phyloP scores from a whole-genome alignment of 2,888 invertebrate species.

The Drosophila merina region DNA sequence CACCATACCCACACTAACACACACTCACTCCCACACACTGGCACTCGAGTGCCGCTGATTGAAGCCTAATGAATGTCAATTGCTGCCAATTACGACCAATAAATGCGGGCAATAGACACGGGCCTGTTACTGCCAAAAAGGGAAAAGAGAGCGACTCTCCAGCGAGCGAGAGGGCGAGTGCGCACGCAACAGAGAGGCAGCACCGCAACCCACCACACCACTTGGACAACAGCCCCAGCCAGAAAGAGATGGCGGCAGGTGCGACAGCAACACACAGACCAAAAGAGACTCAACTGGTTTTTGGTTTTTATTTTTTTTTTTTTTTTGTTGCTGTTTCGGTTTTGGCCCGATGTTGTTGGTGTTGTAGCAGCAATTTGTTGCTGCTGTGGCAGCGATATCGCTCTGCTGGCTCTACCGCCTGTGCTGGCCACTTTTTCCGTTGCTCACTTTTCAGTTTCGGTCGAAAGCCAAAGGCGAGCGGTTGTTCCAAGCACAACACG shows the following conservation, averaged over 20 bases:
- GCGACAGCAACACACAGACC: slow-evolving; percentile 12
- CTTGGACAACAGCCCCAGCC: slow-evolving; percentile 30
- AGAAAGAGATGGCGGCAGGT: slow-evolving; percentile 72
- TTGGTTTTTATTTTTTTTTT: background rate
- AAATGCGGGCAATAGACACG: slow-evolving; percentile 74
- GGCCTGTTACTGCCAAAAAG: slow-evolving; percentile 46
- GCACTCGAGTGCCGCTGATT: slow-evolving; percentile 57
- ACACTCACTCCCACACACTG: background rate
- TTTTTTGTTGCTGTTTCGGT: slow-evolving; percentile 14
- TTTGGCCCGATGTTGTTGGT: slow-evolving; percentile 12
- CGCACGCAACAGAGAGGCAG: background rate
- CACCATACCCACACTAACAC: slow-evolving; percentile 46
- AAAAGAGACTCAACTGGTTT: slow-evolving; percentile 58
- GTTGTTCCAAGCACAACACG: slow-evolving; percentile 62
- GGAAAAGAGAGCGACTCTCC: slow-evolving; percentile 4
- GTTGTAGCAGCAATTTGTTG: slow-evolving; percentile 11
- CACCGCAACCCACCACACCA: slow-evolving; percentile 41
- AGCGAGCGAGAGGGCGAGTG: slow-evolving; percentile 5
- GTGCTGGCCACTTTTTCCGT: slow-evolving; percentile 12
- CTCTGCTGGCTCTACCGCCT: slow-evolving; percentile 4
- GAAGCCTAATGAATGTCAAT: slow-evolving; percentile 82
- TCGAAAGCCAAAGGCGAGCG: slow-evolving; percentile 78
- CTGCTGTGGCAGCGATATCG: slow-evolving; percentile 22
- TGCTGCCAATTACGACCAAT: slow-evolving; percentile 82
- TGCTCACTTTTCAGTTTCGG: slow-evolving; percentile 72